Base-by-base conservation (phyloP, 2,888 invertebrate genomes). In the Stomorhina lunata region DNA sequence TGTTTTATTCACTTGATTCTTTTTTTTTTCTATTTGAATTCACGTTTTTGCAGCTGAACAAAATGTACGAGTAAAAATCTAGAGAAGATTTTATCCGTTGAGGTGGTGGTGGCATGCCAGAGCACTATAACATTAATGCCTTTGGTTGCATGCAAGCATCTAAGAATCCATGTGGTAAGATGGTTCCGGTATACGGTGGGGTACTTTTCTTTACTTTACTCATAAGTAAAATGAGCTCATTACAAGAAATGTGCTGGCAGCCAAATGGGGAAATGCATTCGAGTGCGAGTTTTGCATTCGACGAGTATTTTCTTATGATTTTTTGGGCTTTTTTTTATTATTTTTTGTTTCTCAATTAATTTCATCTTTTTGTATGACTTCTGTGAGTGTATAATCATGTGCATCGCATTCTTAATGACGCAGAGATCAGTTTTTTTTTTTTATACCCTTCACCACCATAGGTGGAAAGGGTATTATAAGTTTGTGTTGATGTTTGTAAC, bases 211-310 rank as follows among this genome's bases (percentile, higher is more conserved):
- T n/a, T n/a, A n/a, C n/a, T n/a, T n/a, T n/a, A n/a, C 63, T 63
- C 59, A 27, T 32, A 73, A 68, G 59, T 50, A 80, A 72, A 79
- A 57, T 78, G 69, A 69, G 77, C 80, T 73, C 76, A 80, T 80
- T 68, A 73, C 53, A 80, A 77, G 72, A 63, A 69, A 78, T 77
- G 55, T 55, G 72, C 71, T 79, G 81, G 82, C 80, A 84, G 81
- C 75, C 81, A 76, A 80, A 76, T 80, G 69, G 79, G 84, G 77
- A 81, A 81, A 84, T 80, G 80, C 77, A 80, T 84, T 63, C 57
- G 55, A 45, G 43, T 43, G 29, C 22, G 48, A 25, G 25, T n/a
- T 55, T 12, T 22, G 17, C 63, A 55, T n/a, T n/a, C 34, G 53
- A n/a, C 55, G 32, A 12, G 48, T 66, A 63, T 77, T 66, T 71